phyloP scores from a whole-genome alignment of 1,140 invertebrate genomes.

The Harpegnathos saltator region DNA sequence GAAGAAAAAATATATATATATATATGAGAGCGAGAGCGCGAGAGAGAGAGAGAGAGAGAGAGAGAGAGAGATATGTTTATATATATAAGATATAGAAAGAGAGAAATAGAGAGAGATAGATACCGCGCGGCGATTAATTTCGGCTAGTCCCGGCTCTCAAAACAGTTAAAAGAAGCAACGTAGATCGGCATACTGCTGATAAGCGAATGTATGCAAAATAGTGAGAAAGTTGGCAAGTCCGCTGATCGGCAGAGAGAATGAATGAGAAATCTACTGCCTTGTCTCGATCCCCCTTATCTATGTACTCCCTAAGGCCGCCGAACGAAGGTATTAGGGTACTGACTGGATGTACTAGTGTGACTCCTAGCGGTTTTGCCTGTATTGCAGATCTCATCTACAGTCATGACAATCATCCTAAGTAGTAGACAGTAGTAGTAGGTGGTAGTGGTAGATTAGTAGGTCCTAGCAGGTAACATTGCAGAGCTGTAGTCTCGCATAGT shows the following conservation, averaged over 20 bases:
- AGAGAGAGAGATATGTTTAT: background rate
- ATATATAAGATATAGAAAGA: background rate
- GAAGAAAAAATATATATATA: conserved; percentile 25
- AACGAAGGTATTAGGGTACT: conserved; percentile 84
- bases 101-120: background rate
- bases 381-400: conserved; percentile 85
- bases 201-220: conserved; percentile 4
- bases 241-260: conserved; percentile 5
- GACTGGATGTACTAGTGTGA: conserved; percentile 85
- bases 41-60: conserved; percentile 33
- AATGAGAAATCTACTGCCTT: conserved; percentile 61
- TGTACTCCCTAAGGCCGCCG: conserved; percentile 86
- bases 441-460: conserved; percentile 81
- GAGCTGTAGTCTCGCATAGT: conserved; percentile 78
- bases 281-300: conserved; percentile 79
- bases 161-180: conserved; percentile 28
- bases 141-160: conserved; percentile 33
- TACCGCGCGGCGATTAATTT: background rate
- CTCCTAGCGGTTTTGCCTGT: conserved; percentile 85
- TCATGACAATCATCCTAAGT: conserved; percentile 86
- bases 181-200: background rate
- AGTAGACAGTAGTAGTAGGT: conserved; percentile 82
- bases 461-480: conserved; percentile 83
- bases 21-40: too few relatives aligned
- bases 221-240: background rate